Conservation (phyloP, 2,113 vertebrate species). For the Scalopus aquaticus region DNA sequence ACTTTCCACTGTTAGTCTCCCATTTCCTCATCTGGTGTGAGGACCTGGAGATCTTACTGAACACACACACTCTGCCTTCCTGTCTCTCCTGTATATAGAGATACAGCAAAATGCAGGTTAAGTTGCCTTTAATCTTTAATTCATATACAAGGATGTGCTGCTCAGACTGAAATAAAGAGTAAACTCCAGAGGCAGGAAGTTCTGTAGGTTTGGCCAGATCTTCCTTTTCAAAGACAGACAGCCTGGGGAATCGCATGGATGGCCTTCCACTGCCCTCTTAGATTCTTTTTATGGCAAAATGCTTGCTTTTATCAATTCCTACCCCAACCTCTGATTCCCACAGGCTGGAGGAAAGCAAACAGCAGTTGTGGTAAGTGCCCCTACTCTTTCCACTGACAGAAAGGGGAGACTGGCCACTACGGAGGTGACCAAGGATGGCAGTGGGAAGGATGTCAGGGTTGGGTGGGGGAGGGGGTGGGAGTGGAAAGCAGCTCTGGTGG, state of each 20-base stretch:
- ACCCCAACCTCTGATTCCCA: slow-evolving; percentile 82
- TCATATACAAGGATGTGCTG: slow-evolving; percentile 81
- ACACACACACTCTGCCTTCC: background rate
- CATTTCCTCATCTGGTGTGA: background rate
- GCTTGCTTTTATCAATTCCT: slow-evolving; percentile 86
- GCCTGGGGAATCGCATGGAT: slow-evolving; percentile 87
- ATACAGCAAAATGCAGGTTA: slow-evolving; percentile 82
- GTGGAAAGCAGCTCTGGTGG: slow-evolving; percentile 12
- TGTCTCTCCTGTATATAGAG: slow-evolving; percentile 43
- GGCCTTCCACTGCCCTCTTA: slow-evolving; percentile 88
- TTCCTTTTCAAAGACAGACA: slow-evolving; percentile 87
- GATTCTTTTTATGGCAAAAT: slow-evolving; percentile 87
- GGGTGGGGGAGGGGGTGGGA: background rate
- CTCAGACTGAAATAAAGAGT: slow-evolving; percentile 79
- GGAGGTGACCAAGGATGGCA: background rate
- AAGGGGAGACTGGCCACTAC: slow-evolving; percentile 21
- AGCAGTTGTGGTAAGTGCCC: slow-evolving; percentile 77
- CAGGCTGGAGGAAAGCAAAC: slow-evolving; percentile 83
- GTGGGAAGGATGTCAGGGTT: background rate
- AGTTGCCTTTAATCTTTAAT: slow-evolving; percentile 87
- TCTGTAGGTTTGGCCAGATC: slow-evolving; percentile 83
- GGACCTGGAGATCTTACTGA: slow-evolving; percentile 9
- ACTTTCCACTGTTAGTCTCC: background rate
- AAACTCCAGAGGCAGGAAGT: slow-evolving; percentile 83
- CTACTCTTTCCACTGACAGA: slow-evolving; percentile 65